Conservation (phyloP, 37 sponge, comb jelly and placozoan genomes). For the Trichoplax adhaerens region DNA sequence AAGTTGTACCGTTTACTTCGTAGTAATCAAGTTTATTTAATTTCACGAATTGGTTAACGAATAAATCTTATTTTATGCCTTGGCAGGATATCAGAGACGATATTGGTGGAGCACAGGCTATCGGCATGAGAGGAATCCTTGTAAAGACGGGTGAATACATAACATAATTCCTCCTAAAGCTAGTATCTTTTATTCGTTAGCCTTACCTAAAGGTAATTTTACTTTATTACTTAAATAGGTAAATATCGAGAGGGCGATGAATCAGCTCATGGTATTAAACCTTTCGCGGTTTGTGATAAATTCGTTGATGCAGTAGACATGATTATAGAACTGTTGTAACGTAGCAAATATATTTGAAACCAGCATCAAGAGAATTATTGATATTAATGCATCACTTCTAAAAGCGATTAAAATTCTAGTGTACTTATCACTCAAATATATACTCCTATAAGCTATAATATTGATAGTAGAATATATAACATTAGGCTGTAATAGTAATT, state of each 20-base stretch:
- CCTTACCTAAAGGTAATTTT: slow-evolving; percentile 1
- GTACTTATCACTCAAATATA: too few relatives aligned
- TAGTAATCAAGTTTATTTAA: too few relatives aligned
- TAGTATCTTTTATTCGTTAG: background rate
- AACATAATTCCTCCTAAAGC: background rate
- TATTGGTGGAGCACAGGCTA: slow-evolving; percentile 28
- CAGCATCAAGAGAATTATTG: too few relatives aligned
- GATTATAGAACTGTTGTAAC: background rate
- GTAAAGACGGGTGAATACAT: slow-evolving; percentile 43
- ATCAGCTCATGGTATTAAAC: slow-evolving; percentile 6
- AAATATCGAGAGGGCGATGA: slow-evolving; percentile 47
- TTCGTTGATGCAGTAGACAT: slow-evolving; percentile 30
- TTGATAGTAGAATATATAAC: too few relatives aligned
- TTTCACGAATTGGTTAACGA: too few relatives aligned
- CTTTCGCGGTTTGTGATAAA: slow-evolving; percentile 19
- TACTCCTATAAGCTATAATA: too few relatives aligned
- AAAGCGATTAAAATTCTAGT: too few relatives aligned
- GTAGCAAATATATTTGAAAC: too few relatives aligned
- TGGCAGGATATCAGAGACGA: slow-evolving; percentile 37
- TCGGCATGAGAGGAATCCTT: slow-evolving; percentile 35
- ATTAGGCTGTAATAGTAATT: too few relatives aligned
- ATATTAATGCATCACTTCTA: too few relatives aligned
- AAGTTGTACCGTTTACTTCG: too few relatives aligned
- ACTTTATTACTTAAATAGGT: slow-evolving; percentile 1
- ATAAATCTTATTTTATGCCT: too few relatives aligned